Base-by-base conservation (phyloP, 2,113 vertebrate genomes). In the Nycticorax nycticorax region DNA sequence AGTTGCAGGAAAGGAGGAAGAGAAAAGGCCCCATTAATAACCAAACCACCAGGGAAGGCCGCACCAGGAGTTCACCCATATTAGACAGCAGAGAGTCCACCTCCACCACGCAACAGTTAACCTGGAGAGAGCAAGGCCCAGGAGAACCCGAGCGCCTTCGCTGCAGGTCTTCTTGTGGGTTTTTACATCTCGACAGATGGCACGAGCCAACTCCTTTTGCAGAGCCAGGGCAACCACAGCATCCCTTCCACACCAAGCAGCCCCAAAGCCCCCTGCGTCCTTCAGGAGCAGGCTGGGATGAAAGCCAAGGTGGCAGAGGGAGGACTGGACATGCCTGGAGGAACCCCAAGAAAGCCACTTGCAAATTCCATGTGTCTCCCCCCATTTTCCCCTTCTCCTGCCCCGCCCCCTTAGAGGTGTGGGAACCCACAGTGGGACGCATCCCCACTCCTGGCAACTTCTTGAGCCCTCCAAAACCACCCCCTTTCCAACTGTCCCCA, bases 111-210 rank as follows among this genome's bases (percentile, higher is more conserved):
- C 55, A 45, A 19, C 3, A 15, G 23, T 32, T 30, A 62, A 50
- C 39, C 43, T 21, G 14, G 20, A 21, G 35, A 39, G 26, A 8
- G 48, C 13, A 43, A 73, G 12, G 26, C 28, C 48, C 27, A 21
- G 27, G 33, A 89, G 37, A 73, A 69, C 8, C 11, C 1, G 0
- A 33, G 64, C 5, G 1, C 32, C 72, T 55, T 26, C 0, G 0
- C 66, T 10, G 3, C 30, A 53, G 9, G 3, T 47, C 66, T 28
- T 5, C 21, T 45, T 21, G 15, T 7, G 64, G 22, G 41, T 52
- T n/a, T 74, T 22, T 62, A 24, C 15, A 39, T 10, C 67, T 57
- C 13, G 2, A 6, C 10, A 52, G 64, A 23, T 3, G 21, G 41
- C 59, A 41, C 0, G 4, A 60, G 48, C 30, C 32, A 41, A 39